Evolutionary conservation across 2,113 vertebrate genomes (phyloP).

Genomic region (Microcebus jonahi): DNA sequence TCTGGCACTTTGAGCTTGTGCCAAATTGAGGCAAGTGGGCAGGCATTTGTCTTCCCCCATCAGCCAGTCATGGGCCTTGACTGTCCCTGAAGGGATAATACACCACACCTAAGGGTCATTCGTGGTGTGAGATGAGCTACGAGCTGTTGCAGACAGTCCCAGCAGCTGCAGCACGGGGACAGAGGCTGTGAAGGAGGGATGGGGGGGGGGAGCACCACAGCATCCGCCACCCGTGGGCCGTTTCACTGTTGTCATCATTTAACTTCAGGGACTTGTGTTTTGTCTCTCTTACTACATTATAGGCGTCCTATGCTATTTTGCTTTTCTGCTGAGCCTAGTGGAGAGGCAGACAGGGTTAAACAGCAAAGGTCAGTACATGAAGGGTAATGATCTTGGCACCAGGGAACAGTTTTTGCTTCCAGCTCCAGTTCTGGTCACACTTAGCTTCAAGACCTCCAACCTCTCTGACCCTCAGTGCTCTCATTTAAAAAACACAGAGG

Average conservation of each 20-base stretch:
- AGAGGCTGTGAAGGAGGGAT: background rate
- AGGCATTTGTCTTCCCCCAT: background rate
- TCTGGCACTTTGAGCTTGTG: background rate
- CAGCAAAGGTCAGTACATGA: background rate
- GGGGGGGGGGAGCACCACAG: too few relatives aligned
- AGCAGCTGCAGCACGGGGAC: background rate
- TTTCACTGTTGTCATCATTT: too few relatives aligned
- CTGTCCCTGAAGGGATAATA: background rate
- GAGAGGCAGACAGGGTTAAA: background rate
- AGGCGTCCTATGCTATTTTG: too few relatives aligned
- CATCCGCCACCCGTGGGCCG: background rate
- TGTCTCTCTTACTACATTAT: background rate
- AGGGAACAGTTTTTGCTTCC: background rate
- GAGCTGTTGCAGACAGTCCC: background rate
- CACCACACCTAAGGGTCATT: background rate
- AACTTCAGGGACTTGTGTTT: fast-evolving
- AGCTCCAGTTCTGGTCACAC: background rate
- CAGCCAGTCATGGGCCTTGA: background rate
- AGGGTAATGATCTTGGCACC: background rate
- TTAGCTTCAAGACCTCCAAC: background rate
- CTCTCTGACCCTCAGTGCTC: background rate
- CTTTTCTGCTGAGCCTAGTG: background rate
- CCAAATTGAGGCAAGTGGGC: background rate
- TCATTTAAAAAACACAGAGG: background rate
- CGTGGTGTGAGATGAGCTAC: background rate